Evolutionary conservation across 2,113 vertebrate genomes (phyloP).

Genomic region (Seriola quinqueradiata): DNA sequence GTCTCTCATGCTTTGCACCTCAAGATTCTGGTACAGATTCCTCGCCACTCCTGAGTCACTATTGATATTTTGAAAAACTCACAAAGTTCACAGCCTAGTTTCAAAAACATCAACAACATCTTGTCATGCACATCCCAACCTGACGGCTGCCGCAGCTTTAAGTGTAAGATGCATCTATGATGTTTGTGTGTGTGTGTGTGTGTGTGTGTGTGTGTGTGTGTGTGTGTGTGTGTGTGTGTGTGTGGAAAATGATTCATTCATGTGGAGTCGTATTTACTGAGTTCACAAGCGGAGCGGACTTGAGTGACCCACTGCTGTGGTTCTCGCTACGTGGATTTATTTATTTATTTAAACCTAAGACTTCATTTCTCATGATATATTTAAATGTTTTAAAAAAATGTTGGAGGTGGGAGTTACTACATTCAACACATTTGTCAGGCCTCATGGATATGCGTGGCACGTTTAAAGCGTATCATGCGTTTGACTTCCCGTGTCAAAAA

Average conservation of each 20-base stretch:
- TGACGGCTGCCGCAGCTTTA: background rate
- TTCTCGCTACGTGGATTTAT: background rate
- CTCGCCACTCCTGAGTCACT: background rate
- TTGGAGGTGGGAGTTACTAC: background rate
- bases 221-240: conserved; percentile 9
- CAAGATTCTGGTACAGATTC: background rate
- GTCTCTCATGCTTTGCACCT: background rate
- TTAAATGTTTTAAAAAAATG: background rate
- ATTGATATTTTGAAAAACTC: conserved; percentile 23
- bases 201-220: conserved; percentile 18
- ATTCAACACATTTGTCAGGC: background rate
- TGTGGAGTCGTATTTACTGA: background rate
- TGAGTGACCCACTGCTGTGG: conserved; percentile 9
- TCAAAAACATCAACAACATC: conserved; percentile 48
- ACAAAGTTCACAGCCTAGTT: conserved; percentile 23
- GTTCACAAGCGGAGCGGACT: conserved; percentile 3
- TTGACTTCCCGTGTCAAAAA: background rate
- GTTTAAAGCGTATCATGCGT: background rate
- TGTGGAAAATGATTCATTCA: background rate
- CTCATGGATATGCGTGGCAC: background rate
- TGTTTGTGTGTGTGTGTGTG: conserved; percentile 10
- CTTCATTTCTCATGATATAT: background rate
- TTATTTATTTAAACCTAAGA: background rate
- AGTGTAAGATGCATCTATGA: background rate
- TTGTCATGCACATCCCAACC: conserved; percentile 14